Percentiles rank a stretch among this genome's conserved stretches.
Evolutionary conservation across 2,797 vertebrate species (phyloP).

Genomic region (Heterohyrax brucei): DNA sequence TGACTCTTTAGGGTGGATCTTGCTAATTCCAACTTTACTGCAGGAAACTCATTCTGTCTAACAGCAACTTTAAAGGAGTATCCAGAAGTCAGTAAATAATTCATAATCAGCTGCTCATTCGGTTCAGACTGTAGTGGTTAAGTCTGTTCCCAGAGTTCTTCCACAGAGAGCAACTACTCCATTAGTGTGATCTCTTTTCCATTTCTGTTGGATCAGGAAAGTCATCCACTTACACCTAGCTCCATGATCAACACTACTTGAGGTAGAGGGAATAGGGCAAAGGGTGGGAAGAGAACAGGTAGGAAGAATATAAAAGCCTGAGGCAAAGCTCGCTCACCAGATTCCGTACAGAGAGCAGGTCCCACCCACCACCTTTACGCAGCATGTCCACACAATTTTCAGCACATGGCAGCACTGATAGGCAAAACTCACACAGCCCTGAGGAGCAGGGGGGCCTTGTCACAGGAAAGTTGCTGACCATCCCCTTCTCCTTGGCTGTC

Average conservation of each 20-base stretch:
- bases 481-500: conserved; percentile 92
- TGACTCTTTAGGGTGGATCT: neutral
- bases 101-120: neutral
- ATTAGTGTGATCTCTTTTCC: neutral
- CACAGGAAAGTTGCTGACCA: conserved; percentile 92
- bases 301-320: neutral
- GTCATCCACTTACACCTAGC: too few relatives aligned
- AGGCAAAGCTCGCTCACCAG: neutral
- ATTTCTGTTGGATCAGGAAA: neutral
- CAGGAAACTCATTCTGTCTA: neutral
- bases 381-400: neutral
- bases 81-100: neutral
- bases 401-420: accelerated
- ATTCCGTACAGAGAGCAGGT: neutral
- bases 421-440: neutral
- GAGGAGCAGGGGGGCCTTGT: conserved; percentile 80
- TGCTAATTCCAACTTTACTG: neutral
- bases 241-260: neutral
- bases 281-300: neutral
- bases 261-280: neutral
- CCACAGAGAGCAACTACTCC: neutral
- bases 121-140: neutral
- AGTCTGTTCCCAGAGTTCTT: neutral
- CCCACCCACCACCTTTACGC: neutral
- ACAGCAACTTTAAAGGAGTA: neutral